phyloP scores from a whole-genome alignment of 2,113 vertebrate genomes.

The Daphoenositta chrysoptera region DNA sequence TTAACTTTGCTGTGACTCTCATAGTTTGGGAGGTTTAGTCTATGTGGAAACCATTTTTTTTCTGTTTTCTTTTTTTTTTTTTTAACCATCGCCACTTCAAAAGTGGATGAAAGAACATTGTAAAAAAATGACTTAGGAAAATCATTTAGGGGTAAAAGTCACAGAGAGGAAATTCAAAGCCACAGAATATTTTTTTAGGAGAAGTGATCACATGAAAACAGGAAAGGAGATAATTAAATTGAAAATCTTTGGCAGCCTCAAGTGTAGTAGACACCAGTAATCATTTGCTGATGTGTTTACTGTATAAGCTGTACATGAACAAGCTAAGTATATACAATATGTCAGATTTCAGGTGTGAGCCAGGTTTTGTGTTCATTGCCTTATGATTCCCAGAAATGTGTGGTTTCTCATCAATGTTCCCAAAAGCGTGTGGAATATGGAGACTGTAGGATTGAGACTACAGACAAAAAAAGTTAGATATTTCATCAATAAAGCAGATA shows the following conservation, averaged over 20 bases:
- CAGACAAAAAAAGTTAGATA: neutral
- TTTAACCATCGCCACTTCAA: slow-evolving; percentile 3
- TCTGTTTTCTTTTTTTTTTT: too few relatives aligned
- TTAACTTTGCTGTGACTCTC: neutral
- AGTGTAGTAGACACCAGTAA: neutral
- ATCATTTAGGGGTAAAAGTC: neutral
- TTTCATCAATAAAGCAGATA: neutral
- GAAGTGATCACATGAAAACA: slow-evolving; percentile 1
- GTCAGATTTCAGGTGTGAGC: neutral
- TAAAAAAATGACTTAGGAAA: slow-evolving; percentile 12
- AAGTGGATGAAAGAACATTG: slow-evolving; percentile 6
- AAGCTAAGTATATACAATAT: neutral
- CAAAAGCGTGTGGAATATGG: neutral
- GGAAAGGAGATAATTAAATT: slow-evolving; percentile 5
- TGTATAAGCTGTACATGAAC: neutral
- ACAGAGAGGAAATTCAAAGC: slow-evolving; percentile 25
- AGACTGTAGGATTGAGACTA: neutral
- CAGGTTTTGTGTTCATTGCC: neutral
- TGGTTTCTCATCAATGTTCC: neutral
- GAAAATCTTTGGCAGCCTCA: slow-evolving; percentile 9
- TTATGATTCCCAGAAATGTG: neutral
- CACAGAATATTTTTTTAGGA: slow-evolving; percentile 1
- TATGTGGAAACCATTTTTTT: neutral
- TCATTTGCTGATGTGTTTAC: neutral
- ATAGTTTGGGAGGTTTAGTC: neutral